A percentile compares a stretch with the other conserved stretches of the same genome.
Evolutionary conservation across 2,888 invertebrate genomes (phyloP).

Genomic region (Hybos culiciformis): DNA sequence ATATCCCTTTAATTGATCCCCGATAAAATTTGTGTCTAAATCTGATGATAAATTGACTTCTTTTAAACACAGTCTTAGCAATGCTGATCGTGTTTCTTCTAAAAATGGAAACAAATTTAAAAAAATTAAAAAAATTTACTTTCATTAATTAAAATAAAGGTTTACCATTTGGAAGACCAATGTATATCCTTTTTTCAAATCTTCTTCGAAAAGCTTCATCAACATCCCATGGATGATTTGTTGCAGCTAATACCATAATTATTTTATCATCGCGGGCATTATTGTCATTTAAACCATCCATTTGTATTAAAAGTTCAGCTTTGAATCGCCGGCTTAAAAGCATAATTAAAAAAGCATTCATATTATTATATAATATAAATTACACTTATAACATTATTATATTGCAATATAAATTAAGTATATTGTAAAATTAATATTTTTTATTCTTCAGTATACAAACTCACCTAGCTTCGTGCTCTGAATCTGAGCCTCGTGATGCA

Average conservation of each 20-base stretch:
- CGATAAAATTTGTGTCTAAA: conserved; percentile 48
- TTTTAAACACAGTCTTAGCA: conserved; percentile 55
- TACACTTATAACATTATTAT: too few relatives aligned
- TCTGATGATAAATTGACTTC: conserved; percentile 49
- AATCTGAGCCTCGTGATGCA: conserved; percentile 65
- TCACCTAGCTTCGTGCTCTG: conserved; percentile 85
- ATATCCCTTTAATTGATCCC: conserved; percentile 58
- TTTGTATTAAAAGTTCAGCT: conserved; percentile 77
- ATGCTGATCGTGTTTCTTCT: conserved; percentile 52
- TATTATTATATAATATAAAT: too few relatives aligned
- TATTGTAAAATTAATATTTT: too few relatives aligned
- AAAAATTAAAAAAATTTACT: conserved; percentile 2
- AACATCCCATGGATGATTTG: conserved; percentile 86
- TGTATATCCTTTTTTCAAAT: conserved; percentile 78
- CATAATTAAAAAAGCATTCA: too few relatives aligned
- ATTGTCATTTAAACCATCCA: conserved; percentile 66
- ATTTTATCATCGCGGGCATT: conserved; percentile 47
- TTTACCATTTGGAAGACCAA: conserved; percentile 65
- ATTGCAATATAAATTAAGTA: too few relatives aligned
- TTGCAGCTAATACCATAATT: conserved; percentile 81
- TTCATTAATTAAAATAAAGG: neutral
- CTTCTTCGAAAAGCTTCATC: conserved; percentile 75
- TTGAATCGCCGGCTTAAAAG: conserved; percentile 68
- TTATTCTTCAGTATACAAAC: too few relatives aligned
- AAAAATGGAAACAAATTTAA: conserved; percentile 12